These are phyloP conservation scores for Prunella fulvescens DNA, from an alignment of 2,113 vertebrate genomes.

Conservation along the genomic window DNA sequence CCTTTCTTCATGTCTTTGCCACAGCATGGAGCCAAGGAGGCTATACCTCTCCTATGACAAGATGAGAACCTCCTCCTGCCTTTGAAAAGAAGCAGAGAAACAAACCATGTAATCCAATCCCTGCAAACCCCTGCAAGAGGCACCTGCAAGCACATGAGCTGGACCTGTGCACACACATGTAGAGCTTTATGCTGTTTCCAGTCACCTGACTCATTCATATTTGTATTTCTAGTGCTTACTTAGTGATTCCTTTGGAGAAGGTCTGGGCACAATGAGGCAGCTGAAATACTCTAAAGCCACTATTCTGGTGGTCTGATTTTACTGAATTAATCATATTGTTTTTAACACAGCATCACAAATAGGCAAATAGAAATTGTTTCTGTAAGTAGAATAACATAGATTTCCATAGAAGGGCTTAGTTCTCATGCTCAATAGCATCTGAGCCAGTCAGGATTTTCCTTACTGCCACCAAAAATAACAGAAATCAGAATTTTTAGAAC, in stretches of 20 bases:
- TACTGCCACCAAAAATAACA: background rate
- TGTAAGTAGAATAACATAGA: background rate
- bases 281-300: background rate
- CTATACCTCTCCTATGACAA: background rate
- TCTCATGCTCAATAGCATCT: background rate
- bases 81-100: background rate
- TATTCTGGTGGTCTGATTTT: background rate
- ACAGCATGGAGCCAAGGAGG: background rate
- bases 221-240: background rate
- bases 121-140: background rate
- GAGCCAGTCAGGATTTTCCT: background rate
- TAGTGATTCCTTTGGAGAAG: background rate
- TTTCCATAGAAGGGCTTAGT: background rate
- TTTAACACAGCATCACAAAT: background rate
- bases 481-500: background rate
- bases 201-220: background rate
- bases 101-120: background rate
- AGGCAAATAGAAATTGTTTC: background rate
- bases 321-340: background rate
- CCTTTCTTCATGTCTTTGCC: background rate
- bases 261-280: background rate
- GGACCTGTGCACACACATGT: accelerated
- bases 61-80: background rate
- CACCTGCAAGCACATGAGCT: background rate
- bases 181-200: background rate